Percentiles rank a stretch among this genome's conserved stretches.
Evolutionary conservation across 2,797 vertebrate species (phyloP).

Genomic region (Sebastes goodei): DNA sequence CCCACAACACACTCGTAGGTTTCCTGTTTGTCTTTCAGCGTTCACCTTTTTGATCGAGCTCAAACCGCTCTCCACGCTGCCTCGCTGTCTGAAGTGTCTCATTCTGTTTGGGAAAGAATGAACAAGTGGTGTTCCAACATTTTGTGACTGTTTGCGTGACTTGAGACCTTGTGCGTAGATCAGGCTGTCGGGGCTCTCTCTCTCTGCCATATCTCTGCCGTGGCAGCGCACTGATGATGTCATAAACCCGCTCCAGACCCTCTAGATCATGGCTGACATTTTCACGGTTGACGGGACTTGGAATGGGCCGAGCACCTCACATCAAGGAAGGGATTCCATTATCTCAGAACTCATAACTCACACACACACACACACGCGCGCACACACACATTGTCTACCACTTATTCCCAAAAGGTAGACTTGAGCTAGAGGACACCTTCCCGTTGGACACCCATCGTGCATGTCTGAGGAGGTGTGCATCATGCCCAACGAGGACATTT

Average conservation of each 20-base stretch:
- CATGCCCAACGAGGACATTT: slow-evolving; percentile 60
- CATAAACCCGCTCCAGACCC: slow-evolving; percentile 76
- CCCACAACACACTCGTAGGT: slow-evolving; percentile 59
- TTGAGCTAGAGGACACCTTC: slow-evolving; percentile 39
- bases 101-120: slow-evolving; percentile 42
- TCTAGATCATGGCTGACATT: slow-evolving; percentile 78
- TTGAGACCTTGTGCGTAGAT: slow-evolving; percentile 62
- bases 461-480: slow-evolving; percentile 44
- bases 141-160: slow-evolving; percentile 63
- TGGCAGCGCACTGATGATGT: slow-evolving; percentile 83
- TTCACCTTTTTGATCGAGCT: slow-evolving; percentile 62
- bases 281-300: slow-evolving; percentile 76
- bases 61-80: slow-evolving; percentile 35
- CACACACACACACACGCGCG: slow-evolving; percentile 20
- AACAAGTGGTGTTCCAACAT: slow-evolving; percentile 21
- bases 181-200: slow-evolving; percentile 19
- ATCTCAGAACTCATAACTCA: slow-evolving; percentile 68
- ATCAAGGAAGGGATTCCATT: slow-evolving; percentile 71
- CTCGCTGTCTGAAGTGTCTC: slow-evolving; percentile 30
- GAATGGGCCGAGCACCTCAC: slow-evolving; percentile 65
- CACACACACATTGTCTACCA: slow-evolving; percentile 5
- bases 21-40: slow-evolving; percentile 67
- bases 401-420: slow-evolving; percentile 31
- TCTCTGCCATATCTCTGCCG: slow-evolving; percentile 62
- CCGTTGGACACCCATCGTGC: slow-evolving; percentile 33